Evolutionary conservation across 2,888 invertebrate genomes (phyloP), one percentile per base, ranked within the genome.

Genomic region (Temnothorax unifasciatus): DNA sequence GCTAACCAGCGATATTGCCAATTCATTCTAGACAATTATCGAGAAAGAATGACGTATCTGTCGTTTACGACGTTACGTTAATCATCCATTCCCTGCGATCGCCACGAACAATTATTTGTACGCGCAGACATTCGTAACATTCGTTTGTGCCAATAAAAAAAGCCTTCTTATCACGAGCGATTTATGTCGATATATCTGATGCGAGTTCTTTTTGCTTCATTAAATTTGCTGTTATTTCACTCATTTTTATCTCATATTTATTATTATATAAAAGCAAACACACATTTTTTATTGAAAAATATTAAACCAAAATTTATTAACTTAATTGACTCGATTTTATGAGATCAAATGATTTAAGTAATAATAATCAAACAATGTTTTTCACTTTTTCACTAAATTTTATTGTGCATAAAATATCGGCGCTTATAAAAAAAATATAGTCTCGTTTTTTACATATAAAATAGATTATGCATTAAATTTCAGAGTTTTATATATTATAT

Each of bases 1-100:
- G 75, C 63, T 75, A 81, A 73, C 61, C 86, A 69, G 75, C 85
- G 87, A 87, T 90, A 90, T 89, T 86, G 88, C 89, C 89, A 87
- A 89, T 89, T 76, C 87, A 85, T 87, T 87, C 85, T 34, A 77
- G 61, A 63, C 85, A 75, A 86, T 89, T 87, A 89, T 86, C 71
- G 41, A 21, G n/a, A 52, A 84, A 85, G 86, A 83, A 73, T 38
- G 75, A 34, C 57, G n/a, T 64, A 21, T 29, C 44, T 29, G 54
- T 75, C 44, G 29, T 38, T 66, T 66, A 57, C 75, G 34, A 34
- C 34, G 34, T 34, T 34, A 34, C 34, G 18, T 82, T 66, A 44
- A 77, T 77, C 76, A 54, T 77, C 57, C 9, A 0, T 29, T 74
- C 25, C 47, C 41, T 69, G 41, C 41, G 25, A 25, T 25, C 4